phyloP scores from a whole-genome alignment of 2,888 invertebrate species.

The Lobophora halterata region DNA sequence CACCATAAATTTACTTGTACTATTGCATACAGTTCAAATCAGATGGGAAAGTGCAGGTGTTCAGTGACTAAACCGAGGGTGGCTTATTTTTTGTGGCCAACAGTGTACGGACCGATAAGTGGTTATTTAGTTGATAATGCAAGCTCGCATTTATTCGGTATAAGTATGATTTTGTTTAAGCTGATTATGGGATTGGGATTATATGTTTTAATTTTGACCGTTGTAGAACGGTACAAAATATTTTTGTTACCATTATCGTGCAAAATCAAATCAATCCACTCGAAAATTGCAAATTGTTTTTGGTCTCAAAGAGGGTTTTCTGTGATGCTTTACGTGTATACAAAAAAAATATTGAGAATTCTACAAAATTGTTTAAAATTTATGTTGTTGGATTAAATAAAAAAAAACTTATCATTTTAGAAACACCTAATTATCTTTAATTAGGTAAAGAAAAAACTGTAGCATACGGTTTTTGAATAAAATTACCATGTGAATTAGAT shows the following conservation, averaged over 20 bases:
- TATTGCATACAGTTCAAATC: slow-evolving; percentile 59
- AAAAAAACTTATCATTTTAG: too few relatives aligned
- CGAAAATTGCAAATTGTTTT: too few relatives aligned
- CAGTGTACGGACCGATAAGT: slow-evolving; percentile 68
- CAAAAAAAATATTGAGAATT: too few relatives aligned
- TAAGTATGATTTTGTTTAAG: slow-evolving; percentile 39
- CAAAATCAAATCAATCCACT: too few relatives aligned
- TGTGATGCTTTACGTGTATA: neutral
- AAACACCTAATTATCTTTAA: too few relatives aligned
- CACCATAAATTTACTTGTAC: slow-evolving; percentile 5
- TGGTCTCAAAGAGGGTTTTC: too few relatives aligned
- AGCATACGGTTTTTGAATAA: slow-evolving; percentile 64
- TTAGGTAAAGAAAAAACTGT: slow-evolving; percentile 21
- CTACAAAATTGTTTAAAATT: neutral
- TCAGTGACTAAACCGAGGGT: slow-evolving; percentile 53
- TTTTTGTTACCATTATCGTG: too few relatives aligned
- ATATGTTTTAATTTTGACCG: slow-evolving; percentile 13
- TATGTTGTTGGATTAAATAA: neutral
- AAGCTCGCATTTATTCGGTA: slow-evolving; percentile 52
- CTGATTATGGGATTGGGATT: slow-evolving; percentile 34
- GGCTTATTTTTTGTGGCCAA: slow-evolving; percentile 62
- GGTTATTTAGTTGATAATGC: slow-evolving; percentile 63
- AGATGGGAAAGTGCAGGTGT: slow-evolving; percentile 73
- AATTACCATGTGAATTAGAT: slow-evolving; percentile 53
- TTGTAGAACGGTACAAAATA: too few relatives aligned